A percentile compares a stretch with the other conserved stretches of the same genome.
These are phyloP conservation scores for Chionoecetes opilio DNA, from an alignment of 1,140 invertebrate species.

Conservation along the genomic window DNA sequence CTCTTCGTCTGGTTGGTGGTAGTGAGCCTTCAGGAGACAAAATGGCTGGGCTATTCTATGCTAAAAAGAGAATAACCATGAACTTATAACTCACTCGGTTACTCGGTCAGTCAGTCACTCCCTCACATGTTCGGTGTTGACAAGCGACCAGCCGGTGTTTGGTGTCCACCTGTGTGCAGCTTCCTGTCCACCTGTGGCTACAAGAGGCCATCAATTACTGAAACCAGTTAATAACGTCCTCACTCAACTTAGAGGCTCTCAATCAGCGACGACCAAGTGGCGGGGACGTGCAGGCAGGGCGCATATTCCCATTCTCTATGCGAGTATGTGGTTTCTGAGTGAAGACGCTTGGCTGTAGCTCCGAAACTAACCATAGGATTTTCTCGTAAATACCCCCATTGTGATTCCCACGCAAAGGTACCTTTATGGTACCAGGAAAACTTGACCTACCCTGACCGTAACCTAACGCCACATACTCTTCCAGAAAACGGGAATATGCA, in stretches of 20 bases:
- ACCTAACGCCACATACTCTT: too few relatives aligned
- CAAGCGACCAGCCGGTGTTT: neutral
- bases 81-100: neutral
- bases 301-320: too few relatives aligned
- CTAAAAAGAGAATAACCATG: too few relatives aligned
- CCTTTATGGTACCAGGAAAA: too few relatives aligned
- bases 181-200: neutral
- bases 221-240: constrained; percentile 13
- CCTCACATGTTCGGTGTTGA: neutral
- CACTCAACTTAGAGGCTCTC: neutral
- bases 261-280: neutral
- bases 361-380: too few relatives aligned
- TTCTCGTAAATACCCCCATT: too few relatives aligned
- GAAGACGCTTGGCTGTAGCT: too few relatives aligned
- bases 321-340: too few relatives aligned
- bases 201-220: neutral
- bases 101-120: neutral
- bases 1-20: neutral
- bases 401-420: too few relatives aligned
- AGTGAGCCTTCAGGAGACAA: neutral
- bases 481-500: too few relatives aligned
- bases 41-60: too few relatives aligned
- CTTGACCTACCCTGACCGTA: too few relatives aligned
- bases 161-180: neutral
- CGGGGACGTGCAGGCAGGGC: neutral